Percentiles rank a stretch among this genome's conserved stretches.
Conservation (phyloP, 2,797 vertebrate genomes). For the Helostoma temminkii region DNA sequence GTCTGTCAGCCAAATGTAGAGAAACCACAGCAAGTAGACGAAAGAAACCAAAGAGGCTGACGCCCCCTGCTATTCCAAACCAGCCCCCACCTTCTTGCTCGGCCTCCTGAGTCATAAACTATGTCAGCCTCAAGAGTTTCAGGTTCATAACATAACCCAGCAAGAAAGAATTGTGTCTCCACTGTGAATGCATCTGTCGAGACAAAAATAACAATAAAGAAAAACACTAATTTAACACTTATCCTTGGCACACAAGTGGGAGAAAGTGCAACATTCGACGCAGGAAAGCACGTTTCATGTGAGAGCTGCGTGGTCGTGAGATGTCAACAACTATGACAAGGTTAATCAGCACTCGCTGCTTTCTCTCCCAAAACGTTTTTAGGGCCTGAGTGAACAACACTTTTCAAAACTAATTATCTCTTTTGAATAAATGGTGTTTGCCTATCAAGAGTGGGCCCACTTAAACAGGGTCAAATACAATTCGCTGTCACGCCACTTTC, state of each 20-base stretch:
- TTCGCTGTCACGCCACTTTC: constrained; percentile 73
- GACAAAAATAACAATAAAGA: constrained; percentile 47
- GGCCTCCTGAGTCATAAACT: constrained; percentile 68
- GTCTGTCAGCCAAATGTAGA: constrained; percentile 77
- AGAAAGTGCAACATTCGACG: not conserved
- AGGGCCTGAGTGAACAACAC: constrained; percentile 47
- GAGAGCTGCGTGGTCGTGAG: constrained; percentile 46
- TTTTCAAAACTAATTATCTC: constrained; percentile 78
- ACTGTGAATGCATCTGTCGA: constrained; percentile 49
- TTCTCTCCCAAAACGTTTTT: constrained; percentile 50
- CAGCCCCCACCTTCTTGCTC: constrained; percentile 6
- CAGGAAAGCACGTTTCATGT: not conserved
- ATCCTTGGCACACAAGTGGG: constrained; percentile 15
- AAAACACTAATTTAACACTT: constrained; percentile 72
- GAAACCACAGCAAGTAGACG: constrained; percentile 72
- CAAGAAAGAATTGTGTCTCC: constrained; percentile 36
- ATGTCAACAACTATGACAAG: constrained; percentile 71
- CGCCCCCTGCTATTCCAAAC: constrained; percentile 13
- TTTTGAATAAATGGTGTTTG: constrained; percentile 71
- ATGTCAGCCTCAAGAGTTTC: constrained; percentile 56
- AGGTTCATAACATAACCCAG: constrained; percentile 37
- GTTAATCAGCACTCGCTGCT: constrained; percentile 67
- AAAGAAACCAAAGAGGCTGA: constrained; percentile 49
- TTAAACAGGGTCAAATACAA: constrained; percentile 76
- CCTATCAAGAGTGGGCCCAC: constrained; percentile 69